Evolutionary conservation across 2,888 invertebrate genomes (phyloP).

Genomic region (Trissoscelio sp.): DNA sequence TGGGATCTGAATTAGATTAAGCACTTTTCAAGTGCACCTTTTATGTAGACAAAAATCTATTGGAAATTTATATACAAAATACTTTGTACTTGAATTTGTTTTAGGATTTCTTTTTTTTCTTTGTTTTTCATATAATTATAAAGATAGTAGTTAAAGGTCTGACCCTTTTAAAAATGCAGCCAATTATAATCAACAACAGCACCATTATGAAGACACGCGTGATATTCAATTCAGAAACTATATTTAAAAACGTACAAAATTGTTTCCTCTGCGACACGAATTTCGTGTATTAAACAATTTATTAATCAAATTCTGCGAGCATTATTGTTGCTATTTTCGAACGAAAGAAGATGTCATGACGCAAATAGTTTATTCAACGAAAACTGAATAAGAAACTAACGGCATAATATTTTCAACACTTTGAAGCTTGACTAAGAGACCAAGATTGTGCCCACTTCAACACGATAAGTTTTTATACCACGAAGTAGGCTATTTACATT

Average conservation of each 20-base stretch:
- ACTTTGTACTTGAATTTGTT: no score
- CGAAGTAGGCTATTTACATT: background rate
- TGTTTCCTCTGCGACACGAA: no score
- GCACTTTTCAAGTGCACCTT: no score
- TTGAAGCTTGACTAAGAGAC: background rate
- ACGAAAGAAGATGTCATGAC: no score
- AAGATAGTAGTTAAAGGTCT: background rate
- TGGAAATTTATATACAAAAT: no score
- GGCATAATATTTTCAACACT: background rate
- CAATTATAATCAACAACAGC: constrained; percentile 21
- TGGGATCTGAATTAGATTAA: no score
- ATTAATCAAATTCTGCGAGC: no score
- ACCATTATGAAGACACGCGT: constrained; percentile 15
- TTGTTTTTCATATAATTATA: constrained; percentile 7
- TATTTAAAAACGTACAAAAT: constrained; percentile 46
- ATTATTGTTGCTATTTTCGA: no score
- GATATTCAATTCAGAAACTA: constrained; percentile 49
- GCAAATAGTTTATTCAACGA: no score
- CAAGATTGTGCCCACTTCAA: constrained; percentile 4
- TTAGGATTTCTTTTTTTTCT: no score
- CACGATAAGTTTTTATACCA: constrained; percentile 5
- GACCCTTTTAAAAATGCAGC: constrained; percentile 33
- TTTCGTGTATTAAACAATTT: no score
- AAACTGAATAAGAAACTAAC: constrained; percentile 3
- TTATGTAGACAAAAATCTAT: no score